Evolutionary conservation across 1,140 invertebrate genomes (phyloP).

Genomic region (Calephelis nemesis): DNA sequence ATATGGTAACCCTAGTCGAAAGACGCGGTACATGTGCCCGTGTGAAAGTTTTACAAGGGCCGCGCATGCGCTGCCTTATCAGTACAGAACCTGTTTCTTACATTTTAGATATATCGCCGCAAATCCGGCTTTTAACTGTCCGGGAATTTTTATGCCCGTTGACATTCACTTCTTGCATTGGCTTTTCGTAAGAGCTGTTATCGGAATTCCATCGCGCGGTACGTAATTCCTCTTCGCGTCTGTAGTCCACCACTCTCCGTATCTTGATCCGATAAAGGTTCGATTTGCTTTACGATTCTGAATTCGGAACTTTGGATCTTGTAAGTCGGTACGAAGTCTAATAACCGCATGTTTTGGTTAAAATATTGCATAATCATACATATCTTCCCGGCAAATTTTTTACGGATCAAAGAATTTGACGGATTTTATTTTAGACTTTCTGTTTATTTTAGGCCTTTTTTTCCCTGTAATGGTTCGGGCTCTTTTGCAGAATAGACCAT

Average conservation of each 20-base stretch:
- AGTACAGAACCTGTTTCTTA: constrained; percentile 59
- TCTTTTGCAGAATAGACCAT: too few species aligned
- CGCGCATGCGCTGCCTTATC: constrained; percentile 38
- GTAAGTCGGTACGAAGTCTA: too few species aligned
- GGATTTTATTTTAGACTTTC: too few species aligned
- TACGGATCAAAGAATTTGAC: too few species aligned
- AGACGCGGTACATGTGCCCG: constrained; percentile 56
- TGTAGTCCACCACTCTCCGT: neutral
- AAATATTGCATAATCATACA: too few species aligned
- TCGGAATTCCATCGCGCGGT: constrained; percentile 17
- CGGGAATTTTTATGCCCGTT: constrained; percentile 19
- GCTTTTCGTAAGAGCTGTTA: constrained; percentile 15
- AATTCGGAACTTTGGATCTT: too few species aligned
- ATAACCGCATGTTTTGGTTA: too few species aligned
- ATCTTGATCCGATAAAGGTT: constrained; percentile 5
- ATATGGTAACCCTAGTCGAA: neutral
- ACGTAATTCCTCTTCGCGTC: constrained; percentile 12
- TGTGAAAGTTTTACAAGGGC: constrained; percentile 64
- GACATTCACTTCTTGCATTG: constrained; percentile 19
- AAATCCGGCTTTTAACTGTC: constrained; percentile 41
- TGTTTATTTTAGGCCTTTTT: too few species aligned
- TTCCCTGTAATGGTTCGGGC: too few species aligned
- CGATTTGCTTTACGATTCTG: neutral
- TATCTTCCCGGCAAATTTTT: too few species aligned
- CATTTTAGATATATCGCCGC: constrained; percentile 62